Percentiles rank a stretch among this genome's conserved stretches.
Conservation (phyloP, 2,888 invertebrate species). For the Halocaridina rubra region DNA sequence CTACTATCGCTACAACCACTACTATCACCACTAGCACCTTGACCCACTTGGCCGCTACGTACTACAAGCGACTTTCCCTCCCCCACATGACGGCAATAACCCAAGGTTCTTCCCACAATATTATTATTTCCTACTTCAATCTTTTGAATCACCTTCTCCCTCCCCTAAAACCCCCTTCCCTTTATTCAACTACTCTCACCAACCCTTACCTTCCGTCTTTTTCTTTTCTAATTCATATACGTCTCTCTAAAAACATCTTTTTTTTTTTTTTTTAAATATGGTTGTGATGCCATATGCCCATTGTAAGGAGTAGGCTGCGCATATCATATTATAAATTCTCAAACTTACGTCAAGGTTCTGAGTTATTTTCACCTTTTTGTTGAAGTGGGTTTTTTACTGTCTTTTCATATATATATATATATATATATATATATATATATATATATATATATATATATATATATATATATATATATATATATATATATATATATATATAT, state of each 20-base stretch:
- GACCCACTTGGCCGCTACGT: constrained; percentile 6
- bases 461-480: no score
- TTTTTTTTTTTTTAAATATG: no score
- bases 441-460: not conserved
- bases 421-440: not conserved
- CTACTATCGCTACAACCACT: not conserved
- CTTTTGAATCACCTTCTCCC: not conserved
- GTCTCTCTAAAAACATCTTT: no score
- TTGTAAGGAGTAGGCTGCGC: no score
- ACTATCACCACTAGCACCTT: not conserved
- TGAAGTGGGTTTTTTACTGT: no score
- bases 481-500: no score
- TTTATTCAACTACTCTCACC: not conserved
- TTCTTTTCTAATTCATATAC: no score
- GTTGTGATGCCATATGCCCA: no score
- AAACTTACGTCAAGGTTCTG: no score
- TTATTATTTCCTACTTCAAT: constrained; percentile 5
- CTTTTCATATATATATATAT: not conserved
- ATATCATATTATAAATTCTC: no score
- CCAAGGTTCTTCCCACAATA: constrained; percentile 6
- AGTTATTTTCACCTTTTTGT: no score
- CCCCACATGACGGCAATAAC: not conserved
- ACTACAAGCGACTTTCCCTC: constrained; percentile 11
- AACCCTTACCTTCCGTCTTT: not conserved
- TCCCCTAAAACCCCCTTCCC: not conserved